Evolutionary conservation across 2,113 vertebrate species (phyloP).

Genomic region (Cochlearius cochlearius): DNA sequence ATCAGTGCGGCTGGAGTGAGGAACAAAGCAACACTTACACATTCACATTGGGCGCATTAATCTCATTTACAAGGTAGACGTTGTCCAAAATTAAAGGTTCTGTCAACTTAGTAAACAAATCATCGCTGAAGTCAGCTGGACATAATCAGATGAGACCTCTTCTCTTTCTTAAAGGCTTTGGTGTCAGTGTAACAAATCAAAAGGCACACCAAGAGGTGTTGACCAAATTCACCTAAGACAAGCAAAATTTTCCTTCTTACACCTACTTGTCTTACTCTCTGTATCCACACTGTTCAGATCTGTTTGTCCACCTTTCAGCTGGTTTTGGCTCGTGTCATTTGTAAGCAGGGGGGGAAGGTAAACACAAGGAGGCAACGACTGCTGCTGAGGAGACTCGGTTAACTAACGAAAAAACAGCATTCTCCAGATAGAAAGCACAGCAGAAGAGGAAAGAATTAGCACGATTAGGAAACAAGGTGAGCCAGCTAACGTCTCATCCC

Average conservation of each 20-base stretch:
- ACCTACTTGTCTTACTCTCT: not conserved
- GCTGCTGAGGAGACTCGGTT: not conserved
- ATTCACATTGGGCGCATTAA: not conserved
- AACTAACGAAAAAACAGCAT: not conserved
- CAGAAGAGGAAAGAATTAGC: not conserved
- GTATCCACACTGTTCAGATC: not conserved
- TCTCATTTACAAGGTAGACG: not conserved
- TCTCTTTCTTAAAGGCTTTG: not conserved
- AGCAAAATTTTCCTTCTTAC: not conserved
- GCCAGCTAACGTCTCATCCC: not conserved
- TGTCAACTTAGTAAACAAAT: not conserved
- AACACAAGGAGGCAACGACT: not conserved
- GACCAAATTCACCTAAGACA: not conserved
- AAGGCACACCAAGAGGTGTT: not conserved
- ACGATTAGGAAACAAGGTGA: not conserved
- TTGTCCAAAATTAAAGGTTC: not conserved
- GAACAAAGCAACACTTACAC: not conserved
- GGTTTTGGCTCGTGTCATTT: not conserved
- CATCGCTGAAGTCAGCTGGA: not conserved
- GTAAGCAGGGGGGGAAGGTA: not conserved
- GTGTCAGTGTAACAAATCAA: not conserved
- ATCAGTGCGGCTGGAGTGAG: not conserved
- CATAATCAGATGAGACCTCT: not conserved
- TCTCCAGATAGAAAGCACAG: not conserved
- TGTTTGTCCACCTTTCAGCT: not conserved